Evolutionary conservation across 1,140 invertebrate genomes (phyloP).

Genomic region (Geopemphigus sp.): DNA sequence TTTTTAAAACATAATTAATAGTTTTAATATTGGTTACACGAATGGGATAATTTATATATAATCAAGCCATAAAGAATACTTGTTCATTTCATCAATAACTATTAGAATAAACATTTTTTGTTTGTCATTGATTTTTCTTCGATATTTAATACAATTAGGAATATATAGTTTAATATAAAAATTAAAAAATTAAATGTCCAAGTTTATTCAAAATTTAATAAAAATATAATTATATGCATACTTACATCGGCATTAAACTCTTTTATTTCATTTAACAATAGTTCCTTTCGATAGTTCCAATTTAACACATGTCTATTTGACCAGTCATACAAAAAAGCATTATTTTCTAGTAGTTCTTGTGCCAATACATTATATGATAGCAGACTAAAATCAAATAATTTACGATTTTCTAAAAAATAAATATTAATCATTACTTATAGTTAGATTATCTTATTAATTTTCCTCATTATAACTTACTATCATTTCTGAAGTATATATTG

Average conservation of each 20-base stretch:
- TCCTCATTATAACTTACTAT: neutral
- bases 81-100: too few species aligned
- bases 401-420: slow-evolving; percentile 18
- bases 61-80: too few species aligned
- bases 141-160: too few species aligned
- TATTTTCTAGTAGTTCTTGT: slow-evolving; percentile 73
- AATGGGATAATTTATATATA: too few species aligned
- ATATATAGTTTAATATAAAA: too few species aligned
- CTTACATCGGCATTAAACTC: slow-evolving; percentile 72
- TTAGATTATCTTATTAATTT: neutral
- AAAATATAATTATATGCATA: slow-evolving; percentile 24
- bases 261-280: slow-evolving; percentile 71
- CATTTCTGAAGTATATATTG: neutral
- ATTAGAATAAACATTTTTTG: too few species aligned
- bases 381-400: slow-evolving; percentile 77
- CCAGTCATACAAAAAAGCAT: slow-evolving; percentile 70
- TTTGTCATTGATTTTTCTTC: too few species aligned
- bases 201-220: too few species aligned
- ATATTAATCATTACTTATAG: neutral
- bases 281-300: slow-evolving; percentile 69
- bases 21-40: too few species aligned
- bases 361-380: slow-evolving; percentile 93
- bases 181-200: too few species aligned
- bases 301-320: slow-evolving; percentile 63
- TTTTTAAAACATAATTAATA: too few species aligned